Conservation (phyloP, 2,888 invertebrate species). For the Conchocele bisecta region DNA sequence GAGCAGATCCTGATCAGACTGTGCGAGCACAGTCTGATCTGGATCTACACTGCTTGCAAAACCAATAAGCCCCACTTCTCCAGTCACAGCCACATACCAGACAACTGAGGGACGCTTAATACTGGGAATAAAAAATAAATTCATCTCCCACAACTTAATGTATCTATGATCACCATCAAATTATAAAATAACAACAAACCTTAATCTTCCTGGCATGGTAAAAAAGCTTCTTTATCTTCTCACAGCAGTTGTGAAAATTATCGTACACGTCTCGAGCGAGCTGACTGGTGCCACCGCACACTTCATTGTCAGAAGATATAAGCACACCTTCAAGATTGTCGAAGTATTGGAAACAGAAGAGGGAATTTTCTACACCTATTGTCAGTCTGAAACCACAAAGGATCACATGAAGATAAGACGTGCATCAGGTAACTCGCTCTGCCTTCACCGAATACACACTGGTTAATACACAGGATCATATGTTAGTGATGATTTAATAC, state of each 20-base stretch:
- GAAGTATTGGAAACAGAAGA: slow-evolving; percentile 90
- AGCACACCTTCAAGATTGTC: slow-evolving; percentile 89
- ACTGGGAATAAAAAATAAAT: too few relatives aligned
- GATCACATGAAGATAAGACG: neutral
- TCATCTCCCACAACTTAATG: too few relatives aligned
- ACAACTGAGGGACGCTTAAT: too few relatives aligned
- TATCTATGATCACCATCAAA: too few relatives aligned
- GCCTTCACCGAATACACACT: neutral
- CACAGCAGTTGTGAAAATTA: slow-evolving; percentile 89
- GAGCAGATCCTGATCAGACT: too few relatives aligned
- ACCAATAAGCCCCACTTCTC: too few relatives aligned
- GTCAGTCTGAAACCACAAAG: slow-evolving; percentile 83
- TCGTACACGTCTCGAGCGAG: slow-evolving; percentile 86
- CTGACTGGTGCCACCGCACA: slow-evolving; percentile 56
- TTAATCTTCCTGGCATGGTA: slow-evolving; percentile 87
- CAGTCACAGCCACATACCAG: too few relatives aligned
- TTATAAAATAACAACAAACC: too few relatives aligned
- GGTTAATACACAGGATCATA: neutral
- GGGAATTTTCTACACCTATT: slow-evolving; percentile 88
- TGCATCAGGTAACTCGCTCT: neutral
- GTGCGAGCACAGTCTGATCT: too few relatives aligned
- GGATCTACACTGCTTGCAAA: too few relatives aligned
- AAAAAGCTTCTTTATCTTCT: slow-evolving; percentile 89
- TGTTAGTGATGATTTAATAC: too few relatives aligned
- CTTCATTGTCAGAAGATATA: slow-evolving; percentile 84